These are phyloP conservation scores for Laticauda colubrina DNA, from an alignment of 2,113 vertebrate genomes.

Conservation along the genomic window DNA sequence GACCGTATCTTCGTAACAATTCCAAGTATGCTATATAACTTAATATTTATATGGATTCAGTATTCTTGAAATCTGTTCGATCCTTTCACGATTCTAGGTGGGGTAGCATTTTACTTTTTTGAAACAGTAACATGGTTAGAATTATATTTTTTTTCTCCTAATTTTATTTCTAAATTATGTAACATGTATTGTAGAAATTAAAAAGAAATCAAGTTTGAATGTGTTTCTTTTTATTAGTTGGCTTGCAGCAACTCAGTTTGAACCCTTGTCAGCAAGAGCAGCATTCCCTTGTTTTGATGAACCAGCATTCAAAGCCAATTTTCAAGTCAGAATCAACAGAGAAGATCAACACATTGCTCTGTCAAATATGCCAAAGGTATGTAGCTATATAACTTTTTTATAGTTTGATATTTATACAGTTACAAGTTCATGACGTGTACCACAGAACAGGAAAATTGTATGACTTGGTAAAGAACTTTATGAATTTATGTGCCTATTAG, in stretches of 20 bases:
- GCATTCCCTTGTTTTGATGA: conserved; percentile 98
- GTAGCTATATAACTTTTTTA: not conserved
- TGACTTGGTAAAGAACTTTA: not conserved
- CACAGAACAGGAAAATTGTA: not conserved
- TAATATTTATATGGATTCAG: not conserved
- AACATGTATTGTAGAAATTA: not conserved
- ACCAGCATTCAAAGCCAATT: conserved; percentile 91
- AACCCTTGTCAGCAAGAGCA: conserved; percentile 87
- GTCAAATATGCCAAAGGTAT: conserved; percentile 97
- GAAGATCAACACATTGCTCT: conserved; percentile 78
- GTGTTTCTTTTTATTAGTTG: conserved; percentile 66
- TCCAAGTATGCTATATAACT: not conserved
- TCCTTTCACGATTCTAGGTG: not conserved
- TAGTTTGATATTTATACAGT: not conserved
- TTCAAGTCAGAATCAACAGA: conserved; percentile 82
- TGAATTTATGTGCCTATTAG: not conserved
- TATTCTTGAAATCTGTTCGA: not conserved
- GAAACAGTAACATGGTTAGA: not conserved
- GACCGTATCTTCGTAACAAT: not conserved
- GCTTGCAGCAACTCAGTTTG: conserved; percentile 95
- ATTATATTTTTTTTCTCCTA: not conserved
- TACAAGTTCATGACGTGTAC: not conserved
- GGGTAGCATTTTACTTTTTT: not conserved
- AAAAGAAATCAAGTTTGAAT: not conserved
- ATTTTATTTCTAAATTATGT: not conserved